Evolutionary conservation across 2,797 vertebrate genomes (phyloP).

Genomic region (Chloroceryle inda): DNA sequence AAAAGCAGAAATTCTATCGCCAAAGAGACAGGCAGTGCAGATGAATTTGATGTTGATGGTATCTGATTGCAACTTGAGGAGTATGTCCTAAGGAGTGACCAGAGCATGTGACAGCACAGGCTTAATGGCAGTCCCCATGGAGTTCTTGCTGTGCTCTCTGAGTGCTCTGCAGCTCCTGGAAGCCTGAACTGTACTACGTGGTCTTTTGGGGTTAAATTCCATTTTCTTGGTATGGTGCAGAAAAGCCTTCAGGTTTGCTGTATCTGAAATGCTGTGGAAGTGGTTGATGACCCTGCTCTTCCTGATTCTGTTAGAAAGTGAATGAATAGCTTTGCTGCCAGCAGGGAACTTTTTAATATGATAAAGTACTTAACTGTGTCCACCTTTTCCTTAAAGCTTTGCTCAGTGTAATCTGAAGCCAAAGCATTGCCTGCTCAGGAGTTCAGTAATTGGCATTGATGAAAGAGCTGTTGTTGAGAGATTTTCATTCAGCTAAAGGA

Average conservation of each 20-base stretch:
- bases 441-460: not conserved
- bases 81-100: not conserved
- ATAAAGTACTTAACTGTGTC: not conserved
- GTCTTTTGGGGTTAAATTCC: not conserved
- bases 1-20: not conserved
- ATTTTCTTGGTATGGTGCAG: not conserved
- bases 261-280: not conserved
- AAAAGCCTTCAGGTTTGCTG: not conserved
- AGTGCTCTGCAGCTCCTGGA: accelerated
- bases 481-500: not conserved
- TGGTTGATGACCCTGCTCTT: not conserved
- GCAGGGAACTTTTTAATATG: not conserved
- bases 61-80: not conserved
- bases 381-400: not conserved
- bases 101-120: not conserved
- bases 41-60: not conserved
- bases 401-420: not conserved
- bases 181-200: accelerated
- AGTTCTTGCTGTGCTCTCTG: not conserved
- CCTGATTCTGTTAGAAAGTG: not conserved
- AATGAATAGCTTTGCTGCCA: not conserved
- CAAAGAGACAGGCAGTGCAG: not conserved
- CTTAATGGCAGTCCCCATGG: not conserved
- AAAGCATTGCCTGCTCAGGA: not conserved
- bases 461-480: not conserved